Base-by-base conservation (phyloP, 2,113 vertebrate genomes). In the Chloropsis hardwickii region DNA sequence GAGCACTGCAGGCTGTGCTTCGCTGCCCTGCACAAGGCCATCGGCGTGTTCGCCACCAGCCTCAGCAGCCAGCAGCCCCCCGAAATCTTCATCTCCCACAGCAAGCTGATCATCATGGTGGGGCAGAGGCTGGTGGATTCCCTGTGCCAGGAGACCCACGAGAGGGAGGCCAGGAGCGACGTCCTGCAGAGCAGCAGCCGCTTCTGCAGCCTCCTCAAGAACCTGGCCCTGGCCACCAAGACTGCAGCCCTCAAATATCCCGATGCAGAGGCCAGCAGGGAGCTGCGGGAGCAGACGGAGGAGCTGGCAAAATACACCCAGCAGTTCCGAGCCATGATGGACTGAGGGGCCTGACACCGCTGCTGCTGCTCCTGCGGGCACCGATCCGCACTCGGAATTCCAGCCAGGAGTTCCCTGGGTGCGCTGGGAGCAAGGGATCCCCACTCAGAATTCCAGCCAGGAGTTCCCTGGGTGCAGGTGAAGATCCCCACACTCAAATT, bases 31-130 rank as follows among this genome's bases (percentile, higher is more conserved):
- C 98, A 99, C 95, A 99, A 99, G 57, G 99, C 99, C 65, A 98
- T 99, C 4, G 11, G 81, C 0, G 97, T 98, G 7, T 98, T 99
- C 33, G 86, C 95, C 31, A 19, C 53, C 70, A 99, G 98, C 80
- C 98, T 99, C 44, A 67, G 76, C 79, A 95, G 87, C 15, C 92
- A 98, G 56, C 98, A 99, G 88, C 98, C 99, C 0, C 99, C 99
- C 0, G 99, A 99, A 71, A 97, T 97, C 94, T 99, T 99, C 93
- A 99, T 99, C 92, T 98, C 98, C 4, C 98, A 99, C 90, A 99
- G 99, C 95, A 99, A 99, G 71, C 97, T 99, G 96, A 98, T 99
- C 91, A 99, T 99, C 95, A 99, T 98, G 98, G 98, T 99, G 18
- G 99, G 99, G 5, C 99, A 99, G 96, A 99, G 98, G 95, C 96